Percentiles rank a stretch among this genome's conserved stretches.
These are phyloP conservation scores for Trochalopteron elliotii DNA, from an alignment of 2,113 vertebrate genomes.

Conservation along the genomic window DNA sequence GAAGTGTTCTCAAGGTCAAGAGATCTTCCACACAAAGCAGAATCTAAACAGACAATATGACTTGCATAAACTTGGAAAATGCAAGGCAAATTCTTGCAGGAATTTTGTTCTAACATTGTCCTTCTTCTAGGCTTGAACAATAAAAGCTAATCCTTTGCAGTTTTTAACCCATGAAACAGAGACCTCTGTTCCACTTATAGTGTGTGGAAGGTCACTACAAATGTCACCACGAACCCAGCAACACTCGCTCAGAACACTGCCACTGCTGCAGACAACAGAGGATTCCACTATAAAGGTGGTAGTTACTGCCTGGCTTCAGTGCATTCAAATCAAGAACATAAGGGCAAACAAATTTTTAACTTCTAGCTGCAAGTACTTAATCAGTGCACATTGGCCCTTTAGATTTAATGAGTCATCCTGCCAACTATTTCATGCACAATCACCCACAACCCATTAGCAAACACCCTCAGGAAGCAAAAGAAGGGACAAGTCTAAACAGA, in stretches of 20 bases:
- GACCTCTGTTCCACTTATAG: neutral
- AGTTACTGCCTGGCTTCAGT: neutral
- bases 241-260: neutral
- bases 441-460: neutral
- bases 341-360: neutral
- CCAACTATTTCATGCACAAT: neutral
- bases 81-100: neutral
- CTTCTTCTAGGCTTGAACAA: neutral
- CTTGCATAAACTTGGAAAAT: neutral
- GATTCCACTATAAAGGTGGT: rapidly evolving
- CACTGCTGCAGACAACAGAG: neutral
- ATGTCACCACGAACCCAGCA: neutral
- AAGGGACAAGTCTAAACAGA: neutral
- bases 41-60: neutral
- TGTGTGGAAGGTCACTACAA: neutral
- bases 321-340: neutral
- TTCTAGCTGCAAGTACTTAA: neutral
- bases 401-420: neutral
- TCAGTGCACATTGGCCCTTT: neutral
- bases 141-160: neutral
- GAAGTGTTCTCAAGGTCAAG: neutral
- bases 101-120: neutral
- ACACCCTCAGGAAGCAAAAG: neutral
- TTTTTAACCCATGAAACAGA: neutral
- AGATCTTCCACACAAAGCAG: neutral